Evolutionary conservation across 2,113 vertebrate species (phyloP).

Genomic region (Saimiri boliviensis): DNA sequence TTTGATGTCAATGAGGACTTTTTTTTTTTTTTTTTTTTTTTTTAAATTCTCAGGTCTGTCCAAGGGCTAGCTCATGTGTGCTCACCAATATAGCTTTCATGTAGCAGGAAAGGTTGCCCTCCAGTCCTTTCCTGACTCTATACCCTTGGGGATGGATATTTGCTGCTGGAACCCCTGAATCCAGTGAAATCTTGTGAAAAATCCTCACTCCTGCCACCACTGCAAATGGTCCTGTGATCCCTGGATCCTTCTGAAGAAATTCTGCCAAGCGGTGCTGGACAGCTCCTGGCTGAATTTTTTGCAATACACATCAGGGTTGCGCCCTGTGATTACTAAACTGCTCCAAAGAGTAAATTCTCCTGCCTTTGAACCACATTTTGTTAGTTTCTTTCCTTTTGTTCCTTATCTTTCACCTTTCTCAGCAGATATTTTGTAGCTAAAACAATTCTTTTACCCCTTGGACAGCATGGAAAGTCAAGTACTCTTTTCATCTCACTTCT

Average conservation of each 20-base stretch:
- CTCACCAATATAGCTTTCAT: neutral
- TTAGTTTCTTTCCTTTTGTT: neutral
- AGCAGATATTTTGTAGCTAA: neutral
- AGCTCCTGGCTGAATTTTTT: neutral
- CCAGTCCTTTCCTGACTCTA: neutral
- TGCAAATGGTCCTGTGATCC: neutral
- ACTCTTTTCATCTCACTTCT: neutral
- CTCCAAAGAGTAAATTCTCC: neutral
- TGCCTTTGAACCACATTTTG: neutral
- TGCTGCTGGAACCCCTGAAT: neutral
- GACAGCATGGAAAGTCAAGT: neutral
- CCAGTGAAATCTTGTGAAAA: neutral
- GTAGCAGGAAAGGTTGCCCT: neutral
- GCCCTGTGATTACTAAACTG: rapidly evolving
- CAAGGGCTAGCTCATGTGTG: neutral
- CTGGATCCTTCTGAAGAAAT: neutral
- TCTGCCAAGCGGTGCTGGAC: neutral
- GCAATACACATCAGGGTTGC: neutral
- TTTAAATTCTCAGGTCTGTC: neutral
- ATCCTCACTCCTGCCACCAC: neutral
- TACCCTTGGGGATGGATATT: neutral
- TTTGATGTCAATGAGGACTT: neutral
- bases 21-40: neutral
- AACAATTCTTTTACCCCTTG: neutral
- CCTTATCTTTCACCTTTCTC: neutral